Evolutionary conservation across 1,140 invertebrate genomes (phyloP), one percentile per base, ranked within the genome.

Genomic region (Dreissena rostriformis): DNA sequence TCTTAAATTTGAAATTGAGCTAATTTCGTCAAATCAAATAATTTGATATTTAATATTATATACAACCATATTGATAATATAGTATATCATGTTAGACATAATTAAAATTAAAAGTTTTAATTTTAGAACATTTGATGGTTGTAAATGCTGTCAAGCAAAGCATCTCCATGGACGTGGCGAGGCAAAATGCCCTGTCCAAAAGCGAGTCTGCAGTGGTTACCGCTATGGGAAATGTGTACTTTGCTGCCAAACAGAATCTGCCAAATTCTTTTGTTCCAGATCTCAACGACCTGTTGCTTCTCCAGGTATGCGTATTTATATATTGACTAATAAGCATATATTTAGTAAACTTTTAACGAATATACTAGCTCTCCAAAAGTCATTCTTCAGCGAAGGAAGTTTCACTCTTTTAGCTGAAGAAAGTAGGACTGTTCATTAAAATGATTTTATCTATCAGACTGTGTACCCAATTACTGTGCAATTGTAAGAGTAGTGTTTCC

Each of bases 161-260:
- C 10, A 63, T 49, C 17, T 6, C 12, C 6, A 70, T 84, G 66
- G 53, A 29, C 7, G 55, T 28, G n/a, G 74, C 75, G 1, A 78
- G 49, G 19, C 29, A 19, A 12, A 52, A 17, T 2, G 75, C 76
- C 52, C 19, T 53, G 5, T 26, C 6, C 26, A 85, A 74, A 24
- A 74, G 28, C 24, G 70, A 85, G 51, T 15, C 8, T 24, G 83
- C 83, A 17, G 52, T 85, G 15, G 55, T 65, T n/a, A 8, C 66
- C 39, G 83, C 76, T 1, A 65, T 85, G 75, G 49, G 15, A 17
- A 85, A 79, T 63, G 68, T 71, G 7, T 78, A 28, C n/a, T 78
- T 84, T 61, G 53, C 67, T 28, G 82, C 74, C 8, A 73, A 29
- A 19, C 28, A 84, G 17, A 24, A 84, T 28, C 53, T 84, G 22